phyloP scores from a whole-genome alignment of 2,113 vertebrate genomes.

The Canis aureus region DNA sequence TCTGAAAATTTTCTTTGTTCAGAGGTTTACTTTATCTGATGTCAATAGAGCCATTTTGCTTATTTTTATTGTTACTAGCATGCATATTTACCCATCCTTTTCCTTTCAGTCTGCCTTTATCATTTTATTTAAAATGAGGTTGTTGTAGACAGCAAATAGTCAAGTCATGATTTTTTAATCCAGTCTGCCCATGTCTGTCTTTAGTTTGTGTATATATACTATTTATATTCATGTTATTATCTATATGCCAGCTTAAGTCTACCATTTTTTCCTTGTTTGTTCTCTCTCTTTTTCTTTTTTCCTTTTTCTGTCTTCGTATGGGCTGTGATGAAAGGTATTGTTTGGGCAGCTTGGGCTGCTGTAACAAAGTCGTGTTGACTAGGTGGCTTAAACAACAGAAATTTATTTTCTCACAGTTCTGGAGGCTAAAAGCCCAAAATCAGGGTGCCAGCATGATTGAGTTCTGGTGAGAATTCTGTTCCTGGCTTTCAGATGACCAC shows the following conservation, averaged over 20 bases:
- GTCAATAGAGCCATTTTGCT: neutral
- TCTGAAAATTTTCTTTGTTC: neutral
- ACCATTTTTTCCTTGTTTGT: neutral
- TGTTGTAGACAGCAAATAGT: neutral
- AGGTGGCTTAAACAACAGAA: neutral
- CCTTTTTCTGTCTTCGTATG: neutral
- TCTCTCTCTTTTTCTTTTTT: neutral
- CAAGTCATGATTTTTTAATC: neutral
- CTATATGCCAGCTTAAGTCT: neutral
- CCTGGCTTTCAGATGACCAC: neutral
- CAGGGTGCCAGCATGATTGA: neutral
- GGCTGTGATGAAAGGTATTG: neutral
- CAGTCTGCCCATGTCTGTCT: neutral
- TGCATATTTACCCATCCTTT: neutral
- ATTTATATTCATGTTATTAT: slow-evolving; percentile 6
- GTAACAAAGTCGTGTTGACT: neutral
- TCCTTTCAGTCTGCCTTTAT: neutral
- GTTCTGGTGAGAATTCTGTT: neutral
- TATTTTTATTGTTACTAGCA: neutral
- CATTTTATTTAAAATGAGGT: neutral
- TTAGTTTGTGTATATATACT: neutral
- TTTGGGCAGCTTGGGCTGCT: neutral
- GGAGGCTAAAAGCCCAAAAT: neutral
- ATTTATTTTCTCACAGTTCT: neutral
- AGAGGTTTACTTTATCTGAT: slow-evolving; percentile 4